These are phyloP conservation scores for Athripsodes cinereus DNA, from an alignment of 2,888 invertebrate genomes.

Conservation along the genomic window DNA sequence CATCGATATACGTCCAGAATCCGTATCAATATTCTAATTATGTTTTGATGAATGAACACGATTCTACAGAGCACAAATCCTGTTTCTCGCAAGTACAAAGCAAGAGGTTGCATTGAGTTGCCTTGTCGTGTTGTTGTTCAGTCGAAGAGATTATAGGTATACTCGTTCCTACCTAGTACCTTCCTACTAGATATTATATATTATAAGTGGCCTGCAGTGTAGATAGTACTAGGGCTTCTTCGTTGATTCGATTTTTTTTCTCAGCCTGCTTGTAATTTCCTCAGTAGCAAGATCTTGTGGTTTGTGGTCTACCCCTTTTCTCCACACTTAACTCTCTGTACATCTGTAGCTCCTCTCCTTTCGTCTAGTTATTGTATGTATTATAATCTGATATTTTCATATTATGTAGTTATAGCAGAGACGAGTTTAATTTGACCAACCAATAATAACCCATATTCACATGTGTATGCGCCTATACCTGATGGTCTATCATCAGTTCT, in stretches of 20 bases:
- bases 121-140: not conserved
- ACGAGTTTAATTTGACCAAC: not conserved
- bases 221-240: constrained; percentile 21
- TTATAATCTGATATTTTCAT: not conserved
- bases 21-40: constrained; percentile 19
- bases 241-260: constrained; percentile 16
- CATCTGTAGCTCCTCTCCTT: not conserved
- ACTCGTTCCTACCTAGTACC: too few relatives aligned
- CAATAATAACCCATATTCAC: too few relatives aligned
- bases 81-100: constrained; percentile 8
- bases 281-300: constrained; percentile 22
- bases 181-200: too few relatives aligned
- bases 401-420: not conserved
- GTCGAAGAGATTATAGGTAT: constrained; percentile 1
- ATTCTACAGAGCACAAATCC: constrained; percentile 16
- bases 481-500: not conserved
- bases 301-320: constrained; percentile 19
- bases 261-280: constrained; percentile 22
- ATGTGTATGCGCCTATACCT: not conserved
- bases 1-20: constrained; percentile 10
- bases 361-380: not conserved
- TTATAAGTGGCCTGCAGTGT: not conserved
- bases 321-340: constrained; percentile 1
- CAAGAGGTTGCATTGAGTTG: not conserved
- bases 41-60: constrained; percentile 19